These are phyloP conservation scores for Athripsodes cinereus DNA, from an alignment of 2,888 invertebrate species.

Conservation along the genomic window DNA sequence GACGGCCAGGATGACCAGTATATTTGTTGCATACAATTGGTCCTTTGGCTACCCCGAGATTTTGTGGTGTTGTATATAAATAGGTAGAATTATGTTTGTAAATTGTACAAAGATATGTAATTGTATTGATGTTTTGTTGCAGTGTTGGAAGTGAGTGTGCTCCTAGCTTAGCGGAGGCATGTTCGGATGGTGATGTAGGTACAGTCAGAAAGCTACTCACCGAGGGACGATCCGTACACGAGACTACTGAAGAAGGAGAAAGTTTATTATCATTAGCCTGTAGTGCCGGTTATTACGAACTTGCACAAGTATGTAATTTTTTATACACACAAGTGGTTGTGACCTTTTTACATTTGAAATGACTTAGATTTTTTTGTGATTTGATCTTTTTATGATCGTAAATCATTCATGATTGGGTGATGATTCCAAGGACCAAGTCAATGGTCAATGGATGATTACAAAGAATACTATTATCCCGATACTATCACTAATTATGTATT, in stretches of 20 bases:
- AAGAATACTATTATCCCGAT: too few species aligned
- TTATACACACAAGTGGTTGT: too few species aligned
- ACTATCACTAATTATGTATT: too few species aligned
- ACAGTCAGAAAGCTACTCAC: conserved; percentile 87
- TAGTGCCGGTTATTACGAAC: conserved; percentile 95
- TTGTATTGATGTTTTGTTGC: conserved; percentile 10
- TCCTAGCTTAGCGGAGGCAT: conserved; percentile 84
- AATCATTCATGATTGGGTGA: not conserved
- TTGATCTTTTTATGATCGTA: not conserved
- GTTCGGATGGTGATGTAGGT: conserved; percentile 90
- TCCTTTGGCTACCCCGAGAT: too few species aligned
- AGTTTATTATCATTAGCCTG: conserved; percentile 93
- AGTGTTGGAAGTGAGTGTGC: conserved; percentile 41
- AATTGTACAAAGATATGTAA: not conserved
- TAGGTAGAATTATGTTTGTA: too few species aligned
- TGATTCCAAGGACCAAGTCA: too few species aligned
- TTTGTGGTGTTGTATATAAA: too few species aligned
- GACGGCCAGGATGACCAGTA: too few species aligned
- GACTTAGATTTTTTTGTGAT: not conserved
- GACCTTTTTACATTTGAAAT: too few species aligned
- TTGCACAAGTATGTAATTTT: conserved; percentile 72
- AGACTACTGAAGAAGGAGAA: conserved; percentile 96
- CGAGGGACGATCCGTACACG: conserved; percentile 90
- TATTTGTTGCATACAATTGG: too few species aligned
- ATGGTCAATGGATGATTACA: too few species aligned